Evolutionary conservation across 2,113 vertebrate species (phyloP).

Genomic region (Gallinago jamesoni): DNA sequence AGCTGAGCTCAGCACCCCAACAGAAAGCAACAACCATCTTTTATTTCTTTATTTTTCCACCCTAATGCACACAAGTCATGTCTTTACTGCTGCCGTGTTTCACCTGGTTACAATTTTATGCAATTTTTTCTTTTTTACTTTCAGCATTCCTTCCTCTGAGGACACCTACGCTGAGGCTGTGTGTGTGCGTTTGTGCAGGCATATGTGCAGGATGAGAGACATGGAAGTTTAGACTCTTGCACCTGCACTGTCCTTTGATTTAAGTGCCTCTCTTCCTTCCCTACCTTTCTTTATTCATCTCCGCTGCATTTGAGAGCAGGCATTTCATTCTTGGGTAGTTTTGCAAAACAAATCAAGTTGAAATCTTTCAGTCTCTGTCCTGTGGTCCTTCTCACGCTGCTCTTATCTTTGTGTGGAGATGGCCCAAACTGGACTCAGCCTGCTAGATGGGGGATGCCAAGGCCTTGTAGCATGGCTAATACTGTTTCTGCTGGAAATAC

Average conservation of each 20-base stretch:
- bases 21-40: not conserved
- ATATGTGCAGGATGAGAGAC: not conserved
- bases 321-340: not conserved
- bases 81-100: not conserved
- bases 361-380: not conserved
- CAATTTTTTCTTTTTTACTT: not conserved
- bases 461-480: not conserved
- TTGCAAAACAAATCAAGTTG: not conserved
- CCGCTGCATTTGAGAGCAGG: not conserved
- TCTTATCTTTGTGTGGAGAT: not conserved
- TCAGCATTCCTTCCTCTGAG: not conserved
- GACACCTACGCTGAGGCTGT: not conserved
- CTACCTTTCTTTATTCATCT: not conserved
- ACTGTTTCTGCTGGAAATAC: not conserved
- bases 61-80: not conserved
- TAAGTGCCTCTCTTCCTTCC: not conserved
- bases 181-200: not conserved
- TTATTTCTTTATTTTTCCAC: not conserved
- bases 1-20: slow-evolving; percentile 32
- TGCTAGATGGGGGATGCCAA: not conserved
- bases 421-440: not conserved
- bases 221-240: not conserved
- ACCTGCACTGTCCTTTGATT: not conserved
- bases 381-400: not conserved
- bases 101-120: not conserved